Evolutionary conservation across 2,888 invertebrate species (phyloP).

Genomic region (Parascotia fuliginaria): DNA sequence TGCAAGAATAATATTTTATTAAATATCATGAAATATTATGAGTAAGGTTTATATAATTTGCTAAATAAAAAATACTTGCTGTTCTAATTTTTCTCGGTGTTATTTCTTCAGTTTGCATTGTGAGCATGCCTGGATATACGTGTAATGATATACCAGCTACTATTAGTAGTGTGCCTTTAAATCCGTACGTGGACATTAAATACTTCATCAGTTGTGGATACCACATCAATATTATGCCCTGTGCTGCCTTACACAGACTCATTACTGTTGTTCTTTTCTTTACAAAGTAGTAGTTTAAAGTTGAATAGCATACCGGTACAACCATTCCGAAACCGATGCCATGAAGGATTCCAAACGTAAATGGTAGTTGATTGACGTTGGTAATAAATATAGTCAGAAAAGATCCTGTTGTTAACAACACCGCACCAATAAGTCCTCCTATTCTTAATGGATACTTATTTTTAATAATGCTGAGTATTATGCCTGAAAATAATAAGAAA

Average conservation of each 20-base stretch:
- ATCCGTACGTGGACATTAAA: conserved; percentile 84
- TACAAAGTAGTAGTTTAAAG: conserved; percentile 87
- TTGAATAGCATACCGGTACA: conserved; percentile 87
- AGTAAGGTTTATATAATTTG: conserved; percentile 6
- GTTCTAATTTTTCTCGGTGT: conserved; percentile 48
- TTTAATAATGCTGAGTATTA: conserved; percentile 84
- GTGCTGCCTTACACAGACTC: conserved; percentile 86
- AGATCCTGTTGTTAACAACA: conserved; percentile 80
- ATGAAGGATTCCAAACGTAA: conserved; percentile 85
- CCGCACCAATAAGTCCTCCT: conserved; percentile 85
- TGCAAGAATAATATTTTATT: conserved; percentile 44
- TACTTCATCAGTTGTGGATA: conserved; percentile 85
- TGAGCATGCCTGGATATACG: conserved; percentile 84
- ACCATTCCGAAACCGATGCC: conserved; percentile 88
- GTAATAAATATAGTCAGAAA: conserved; percentile 82
- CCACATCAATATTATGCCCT: conserved; percentile 85
- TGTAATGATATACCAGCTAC: conserved; percentile 86
- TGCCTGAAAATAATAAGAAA: conserved; percentile 73
- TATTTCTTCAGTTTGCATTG: conserved; percentile 75
- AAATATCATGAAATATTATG: conserved; percentile 11
- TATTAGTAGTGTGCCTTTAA: conserved; percentile 87
- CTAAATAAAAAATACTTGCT: conserved; percentile 73
- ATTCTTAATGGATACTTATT: conserved; percentile 81
- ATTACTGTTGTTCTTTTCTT: conserved; percentile 86
- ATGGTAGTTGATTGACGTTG: conserved; percentile 83